phyloP scores from a whole-genome alignment of 2,113 vertebrate species.

The Eubucco bourcierii region DNA sequence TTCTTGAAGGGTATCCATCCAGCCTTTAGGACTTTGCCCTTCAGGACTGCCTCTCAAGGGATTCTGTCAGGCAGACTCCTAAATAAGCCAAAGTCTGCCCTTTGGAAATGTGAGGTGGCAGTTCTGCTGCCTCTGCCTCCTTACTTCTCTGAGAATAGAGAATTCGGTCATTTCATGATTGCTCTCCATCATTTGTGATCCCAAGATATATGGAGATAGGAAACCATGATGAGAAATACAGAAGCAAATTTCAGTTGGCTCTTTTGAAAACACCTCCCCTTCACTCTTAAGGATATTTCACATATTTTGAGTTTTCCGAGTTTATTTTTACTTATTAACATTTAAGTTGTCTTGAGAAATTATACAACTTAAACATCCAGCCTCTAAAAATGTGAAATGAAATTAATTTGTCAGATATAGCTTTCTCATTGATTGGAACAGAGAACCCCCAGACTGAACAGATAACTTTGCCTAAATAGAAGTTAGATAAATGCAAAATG shows the following conservation, averaged over 20 bases:
- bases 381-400: not conserved
- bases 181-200: too few species aligned
- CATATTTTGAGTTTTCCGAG: not conserved
- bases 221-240: not conserved
- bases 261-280: conserved; percentile 10
- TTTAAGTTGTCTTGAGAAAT: conserved; percentile 14
- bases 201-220: not conserved
- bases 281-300: not conserved
- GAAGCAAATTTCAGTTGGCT: not conserved
- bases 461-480: not conserved
- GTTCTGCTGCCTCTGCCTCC: too few species aligned
- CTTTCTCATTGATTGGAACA: not conserved
- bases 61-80: too few species aligned
- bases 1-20: too few species aligned
- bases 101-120: too few species aligned
- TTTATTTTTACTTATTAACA: conserved; percentile 9
- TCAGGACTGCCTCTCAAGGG: too few species aligned
- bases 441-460: not conserved
- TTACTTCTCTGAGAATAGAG: too few species aligned
- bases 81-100: too few species aligned
- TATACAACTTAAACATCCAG: not conserved
- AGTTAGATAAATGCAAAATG: not conserved
- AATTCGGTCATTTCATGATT: too few species aligned
- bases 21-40: too few species aligned
- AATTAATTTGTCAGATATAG: not conserved